Percentiles rank a stretch among this genome's conserved stretches.
These are phyloP conservation scores for Zaprionus taronus DNA, from an alignment of 1,140 invertebrate species.

Conservation along the genomic window DNA sequence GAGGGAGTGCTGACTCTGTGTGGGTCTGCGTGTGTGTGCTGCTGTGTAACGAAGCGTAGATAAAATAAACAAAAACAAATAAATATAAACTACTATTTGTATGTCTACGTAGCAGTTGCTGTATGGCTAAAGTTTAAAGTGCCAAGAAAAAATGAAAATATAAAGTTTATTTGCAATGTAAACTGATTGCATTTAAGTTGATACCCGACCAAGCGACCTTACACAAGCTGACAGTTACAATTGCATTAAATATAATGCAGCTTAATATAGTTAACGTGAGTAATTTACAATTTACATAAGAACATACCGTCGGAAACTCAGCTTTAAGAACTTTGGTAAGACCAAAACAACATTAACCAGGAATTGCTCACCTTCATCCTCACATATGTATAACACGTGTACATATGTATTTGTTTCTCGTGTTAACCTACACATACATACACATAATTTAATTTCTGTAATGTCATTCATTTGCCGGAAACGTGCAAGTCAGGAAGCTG, in stretches of 20 bases:
- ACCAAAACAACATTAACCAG: not conserved
- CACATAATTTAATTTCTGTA: not conserved
- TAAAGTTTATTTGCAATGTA: slow-evolving; percentile 35
- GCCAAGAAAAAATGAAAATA: slow-evolving; percentile 75
- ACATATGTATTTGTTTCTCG: not conserved
- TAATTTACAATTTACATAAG: not conserved
- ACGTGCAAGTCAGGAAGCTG: not conserved
- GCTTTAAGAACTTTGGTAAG: not conserved
- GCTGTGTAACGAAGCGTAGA: slow-evolving; percentile 78
- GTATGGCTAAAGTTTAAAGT: slow-evolving; percentile 73
- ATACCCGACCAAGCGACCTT: slow-evolving; percentile 20
- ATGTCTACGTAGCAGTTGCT: slow-evolving; percentile 29
- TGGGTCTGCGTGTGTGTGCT: slow-evolving; percentile 35
- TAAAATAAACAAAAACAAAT: slow-evolving; percentile 81
- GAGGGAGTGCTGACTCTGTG: slow-evolving; percentile 22
- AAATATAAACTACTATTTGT: slow-evolving; percentile 54
- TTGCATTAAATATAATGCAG: slow-evolving; percentile 1
- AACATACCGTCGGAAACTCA: not conserved
- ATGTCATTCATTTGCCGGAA: not conserved
- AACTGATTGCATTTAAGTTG: slow-evolving; percentile 73
- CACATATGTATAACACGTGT: too few relatives aligned
- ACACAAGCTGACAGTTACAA: slow-evolving; percentile 7
- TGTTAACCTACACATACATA: not conserved
- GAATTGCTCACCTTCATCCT: not conserved
- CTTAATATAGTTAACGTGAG: not conserved